A percentile compares a stretch with the other conserved stretches of the same genome.
phyloP scores from a whole-genome alignment of 1,140 invertebrate genomes.

The Plectrocnemia conspersa region DNA sequence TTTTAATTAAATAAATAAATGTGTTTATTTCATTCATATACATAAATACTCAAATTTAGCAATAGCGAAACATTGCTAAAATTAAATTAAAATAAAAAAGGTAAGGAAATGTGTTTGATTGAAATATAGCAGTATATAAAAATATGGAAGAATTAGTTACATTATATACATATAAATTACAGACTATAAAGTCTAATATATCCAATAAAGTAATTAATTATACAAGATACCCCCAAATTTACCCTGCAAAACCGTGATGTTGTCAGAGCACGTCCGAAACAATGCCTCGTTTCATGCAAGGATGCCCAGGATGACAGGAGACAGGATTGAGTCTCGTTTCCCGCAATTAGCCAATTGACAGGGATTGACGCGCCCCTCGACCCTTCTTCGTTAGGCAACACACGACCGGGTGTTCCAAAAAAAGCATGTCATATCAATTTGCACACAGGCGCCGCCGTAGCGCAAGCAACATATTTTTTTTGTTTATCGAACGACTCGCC shows the following conservation, averaged over 20 bases:
- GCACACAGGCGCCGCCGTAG: neutral
- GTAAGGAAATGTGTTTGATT: too few species aligned
- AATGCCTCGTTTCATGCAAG: neutral
- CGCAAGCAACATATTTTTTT: neutral
- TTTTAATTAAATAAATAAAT: too few species aligned
- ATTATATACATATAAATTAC: too few species aligned
- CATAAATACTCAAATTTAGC: too few species aligned
- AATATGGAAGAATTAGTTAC: too few species aligned
- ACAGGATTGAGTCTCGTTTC: neutral
- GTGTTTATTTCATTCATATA: too few species aligned
- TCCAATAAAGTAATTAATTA: too few species aligned
- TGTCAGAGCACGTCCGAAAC: neutral
- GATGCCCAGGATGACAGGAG: neutral
- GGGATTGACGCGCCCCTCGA: neutral
- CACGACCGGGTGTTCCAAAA: neutral
- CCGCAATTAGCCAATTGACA: neutral
- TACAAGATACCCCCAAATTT: neutral
- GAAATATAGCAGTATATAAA: too few species aligned
- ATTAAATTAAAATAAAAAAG: too few species aligned
- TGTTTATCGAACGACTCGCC: neutral
- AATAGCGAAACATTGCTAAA: too few species aligned
- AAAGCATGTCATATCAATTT: conserved; percentile 12
- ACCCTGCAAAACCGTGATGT: neutral
- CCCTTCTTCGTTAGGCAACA: neutral
- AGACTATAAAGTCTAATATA: too few species aligned